Percentiles rank a stretch among this genome's conserved stretches.
Evolutionary conservation across 2,113 vertebrate genomes (phyloP).

Genomic region (Desmodus rotundus): DNA sequence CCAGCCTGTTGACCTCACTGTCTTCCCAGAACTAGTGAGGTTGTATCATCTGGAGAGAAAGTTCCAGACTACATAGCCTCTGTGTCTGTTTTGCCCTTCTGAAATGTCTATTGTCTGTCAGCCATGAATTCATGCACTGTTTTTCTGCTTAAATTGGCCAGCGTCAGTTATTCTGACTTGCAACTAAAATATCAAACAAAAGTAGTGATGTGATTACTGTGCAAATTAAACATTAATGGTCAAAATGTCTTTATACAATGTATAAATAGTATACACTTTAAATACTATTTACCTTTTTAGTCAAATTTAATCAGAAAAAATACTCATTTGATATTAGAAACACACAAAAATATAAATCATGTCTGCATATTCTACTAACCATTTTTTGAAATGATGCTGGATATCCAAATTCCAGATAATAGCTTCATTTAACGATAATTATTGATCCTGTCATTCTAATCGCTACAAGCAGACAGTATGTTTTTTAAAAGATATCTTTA

Average conservation of each 20-base stretch:
- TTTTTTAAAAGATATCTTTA: neutral
- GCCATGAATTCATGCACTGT: neutral
- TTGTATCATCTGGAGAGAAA: neutral
- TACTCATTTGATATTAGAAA: neutral
- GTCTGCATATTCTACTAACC: neutral
- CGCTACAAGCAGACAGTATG: neutral
- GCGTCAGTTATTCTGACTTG: neutral
- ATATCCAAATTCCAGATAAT: neutral
- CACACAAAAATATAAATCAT: neutral
- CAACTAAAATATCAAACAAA: neutral
- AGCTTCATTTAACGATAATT: neutral
- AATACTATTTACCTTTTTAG: neutral
- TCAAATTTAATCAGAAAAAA: neutral
- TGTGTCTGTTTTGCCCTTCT: neutral
- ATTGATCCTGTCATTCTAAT: neutral
- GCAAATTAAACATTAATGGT: neutral
- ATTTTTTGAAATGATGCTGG: neutral
- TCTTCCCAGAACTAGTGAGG: neutral
- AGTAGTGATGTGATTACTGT: neutral
- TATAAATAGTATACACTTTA: too few species aligned
- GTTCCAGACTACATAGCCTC: neutral
- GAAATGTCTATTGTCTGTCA: neutral
- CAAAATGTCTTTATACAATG: neutral
- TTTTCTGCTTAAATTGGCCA: neutral
- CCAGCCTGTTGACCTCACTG: rapidly evolving